A percentile compares a stretch with the other conserved stretches of the same genome.
Conservation (phyloP, 2,888 invertebrate genomes). For the Dasysyrphus albostriatus region DNA sequence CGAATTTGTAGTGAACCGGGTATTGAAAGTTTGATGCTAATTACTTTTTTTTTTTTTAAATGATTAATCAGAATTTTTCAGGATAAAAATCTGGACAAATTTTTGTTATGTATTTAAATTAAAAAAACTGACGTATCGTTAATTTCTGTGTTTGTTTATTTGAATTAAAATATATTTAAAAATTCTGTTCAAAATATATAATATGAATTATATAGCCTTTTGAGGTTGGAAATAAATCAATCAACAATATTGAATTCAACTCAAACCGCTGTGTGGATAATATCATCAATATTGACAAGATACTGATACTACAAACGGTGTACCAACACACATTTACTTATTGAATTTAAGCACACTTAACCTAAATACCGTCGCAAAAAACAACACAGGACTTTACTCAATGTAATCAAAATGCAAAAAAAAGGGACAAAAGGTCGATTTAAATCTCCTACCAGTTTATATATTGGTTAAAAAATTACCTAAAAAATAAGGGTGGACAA, state of each 20-base stretch:
- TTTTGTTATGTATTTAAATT: background rate
- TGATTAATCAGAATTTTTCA: background rate
- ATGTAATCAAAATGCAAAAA: slow-evolving; percentile 39
- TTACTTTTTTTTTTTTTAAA: background rate
- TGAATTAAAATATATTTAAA: background rate
- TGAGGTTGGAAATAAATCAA: background rate
- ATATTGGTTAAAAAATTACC: background rate
- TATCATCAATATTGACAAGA: slow-evolving; percentile 61
- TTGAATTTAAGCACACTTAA: slow-evolving; percentile 43
- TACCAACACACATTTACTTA: slow-evolving; percentile 23
- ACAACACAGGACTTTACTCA: slow-evolving; percentile 18
- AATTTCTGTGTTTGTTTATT: background rate
- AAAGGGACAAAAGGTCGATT: slow-evolving; percentile 32
- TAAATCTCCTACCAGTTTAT: slow-evolving; percentile 27
- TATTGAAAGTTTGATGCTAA: background rate
- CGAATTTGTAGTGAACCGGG: background rate
- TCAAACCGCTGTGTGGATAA: slow-evolving; percentile 22
- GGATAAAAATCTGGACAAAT: background rate
- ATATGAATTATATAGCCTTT: too few species aligned
- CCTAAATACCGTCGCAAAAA: slow-evolving; percentile 29
- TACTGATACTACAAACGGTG: slow-evolving; percentile 37
- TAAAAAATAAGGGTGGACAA: slow-evolving; percentile 57
- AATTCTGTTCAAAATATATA: too few species aligned
- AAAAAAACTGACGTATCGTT: background rate
- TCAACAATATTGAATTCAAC: background rate